phyloP scores from a whole-genome alignment of 2,113 vertebrate genomes.

The Hystrix cristata region DNA sequence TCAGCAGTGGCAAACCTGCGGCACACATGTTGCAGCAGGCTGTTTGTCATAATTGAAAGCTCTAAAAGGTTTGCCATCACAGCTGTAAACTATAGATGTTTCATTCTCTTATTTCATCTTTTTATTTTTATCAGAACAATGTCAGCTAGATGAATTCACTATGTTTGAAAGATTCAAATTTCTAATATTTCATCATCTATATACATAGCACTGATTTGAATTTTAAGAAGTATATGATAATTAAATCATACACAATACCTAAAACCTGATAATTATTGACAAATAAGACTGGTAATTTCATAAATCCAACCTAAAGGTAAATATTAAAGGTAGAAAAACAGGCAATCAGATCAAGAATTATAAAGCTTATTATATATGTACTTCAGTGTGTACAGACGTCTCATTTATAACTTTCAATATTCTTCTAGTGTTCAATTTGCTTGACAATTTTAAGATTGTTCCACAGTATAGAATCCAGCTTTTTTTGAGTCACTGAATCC shows the following conservation, averaged over 20 bases:
- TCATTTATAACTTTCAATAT: not conserved
- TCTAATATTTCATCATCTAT: slow-evolving; percentile 37
- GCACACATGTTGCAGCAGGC: not conserved
- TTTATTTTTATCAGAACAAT: slow-evolving; percentile 29
- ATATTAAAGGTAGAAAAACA: not conserved
- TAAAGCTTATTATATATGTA: not conserved
- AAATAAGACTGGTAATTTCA: slow-evolving; percentile 17
- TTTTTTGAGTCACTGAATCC: not conserved
- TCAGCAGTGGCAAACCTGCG: not conserved
- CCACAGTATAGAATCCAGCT: not conserved
- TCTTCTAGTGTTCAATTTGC: slow-evolving; percentile 29
- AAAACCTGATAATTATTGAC: slow-evolving; percentile 7
- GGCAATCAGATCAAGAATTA: slow-evolving; percentile 35
- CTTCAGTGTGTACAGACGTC: not conserved
- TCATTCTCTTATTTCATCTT: not conserved
- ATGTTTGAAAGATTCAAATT: not conserved
- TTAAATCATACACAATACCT: slow-evolving; percentile 1
- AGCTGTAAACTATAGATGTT: not conserved
- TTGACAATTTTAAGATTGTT: slow-evolving; percentile 21
- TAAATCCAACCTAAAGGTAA: not conserved
- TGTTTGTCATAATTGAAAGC: not conserved
- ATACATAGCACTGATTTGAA: not conserved
- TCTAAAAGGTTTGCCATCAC: not conserved
- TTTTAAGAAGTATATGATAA: slow-evolving; percentile 10
- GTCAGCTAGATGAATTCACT: not conserved